These are phyloP conservation scores for Ceriagrion tenellum DNA, from an alignment of 2,888 invertebrate genomes.

Conservation along the genomic window DNA sequence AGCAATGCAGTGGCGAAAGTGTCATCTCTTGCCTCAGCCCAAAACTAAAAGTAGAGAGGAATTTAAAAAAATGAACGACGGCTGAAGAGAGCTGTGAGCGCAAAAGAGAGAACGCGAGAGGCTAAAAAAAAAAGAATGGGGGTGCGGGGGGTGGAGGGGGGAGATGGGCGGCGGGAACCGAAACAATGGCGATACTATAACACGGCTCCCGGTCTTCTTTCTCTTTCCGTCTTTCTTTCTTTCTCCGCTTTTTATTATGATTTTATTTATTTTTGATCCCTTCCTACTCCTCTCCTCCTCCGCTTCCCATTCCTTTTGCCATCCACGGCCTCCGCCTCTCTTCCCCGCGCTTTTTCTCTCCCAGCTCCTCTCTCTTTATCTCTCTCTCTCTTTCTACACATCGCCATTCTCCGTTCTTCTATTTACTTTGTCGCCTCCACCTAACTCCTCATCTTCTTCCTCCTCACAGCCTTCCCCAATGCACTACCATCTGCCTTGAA, in stretches of 20 bases:
- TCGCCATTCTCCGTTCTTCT: background rate
- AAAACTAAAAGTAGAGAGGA: slow-evolving; percentile 46
- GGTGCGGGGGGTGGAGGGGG: background rate
- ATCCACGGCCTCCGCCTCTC: background rate
- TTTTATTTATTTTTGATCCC: background rate
- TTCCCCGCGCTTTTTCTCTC: background rate
- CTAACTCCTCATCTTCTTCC: background rate
- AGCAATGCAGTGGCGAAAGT: slow-evolving; percentile 67
- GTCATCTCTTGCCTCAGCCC: slow-evolving; percentile 64
- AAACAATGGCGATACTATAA: slow-evolving; percentile 66
- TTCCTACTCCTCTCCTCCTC: background rate
- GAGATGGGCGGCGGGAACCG: slow-evolving; percentile 28
- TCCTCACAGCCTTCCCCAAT: too few species aligned
- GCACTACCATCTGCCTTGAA: background rate
- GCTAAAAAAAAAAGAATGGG: background rate
- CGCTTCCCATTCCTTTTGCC: background rate
- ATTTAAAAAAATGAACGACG: background rate
- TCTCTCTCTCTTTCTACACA: background rate
- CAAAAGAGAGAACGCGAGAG: slow-evolving; percentile 9
- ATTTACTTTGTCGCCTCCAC: slow-evolving; percentile 24
- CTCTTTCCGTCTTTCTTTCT: background rate
- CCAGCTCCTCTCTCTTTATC: background rate
- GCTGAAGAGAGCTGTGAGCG: background rate
- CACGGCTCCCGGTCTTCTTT: slow-evolving; percentile 58
- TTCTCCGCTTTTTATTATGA: slow-evolving; percentile 1